These are phyloP conservation scores for Agrochola circellaris DNA, from an alignment of 2,888 invertebrate genomes.

Conservation along the genomic window DNA sequence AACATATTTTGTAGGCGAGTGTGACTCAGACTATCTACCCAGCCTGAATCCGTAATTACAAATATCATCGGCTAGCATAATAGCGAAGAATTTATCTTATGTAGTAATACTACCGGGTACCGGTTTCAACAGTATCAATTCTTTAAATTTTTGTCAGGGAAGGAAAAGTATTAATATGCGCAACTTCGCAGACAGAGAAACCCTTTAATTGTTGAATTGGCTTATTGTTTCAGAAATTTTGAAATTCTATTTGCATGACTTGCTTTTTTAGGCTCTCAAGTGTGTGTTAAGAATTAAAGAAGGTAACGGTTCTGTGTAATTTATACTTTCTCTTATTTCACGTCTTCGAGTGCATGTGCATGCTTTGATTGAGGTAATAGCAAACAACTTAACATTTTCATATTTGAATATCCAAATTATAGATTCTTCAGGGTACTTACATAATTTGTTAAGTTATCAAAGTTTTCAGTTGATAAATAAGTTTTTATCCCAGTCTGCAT, in stretches of 20 bases:
- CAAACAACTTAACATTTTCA: not conserved
- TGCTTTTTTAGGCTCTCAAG: not conserved
- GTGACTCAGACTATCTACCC: slow-evolving; percentile 52
- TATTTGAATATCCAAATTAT: not conserved
- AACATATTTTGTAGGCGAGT: slow-evolving; percentile 23
- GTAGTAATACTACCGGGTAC: slow-evolving; percentile 12
- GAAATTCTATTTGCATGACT: slow-evolving; percentile 7
- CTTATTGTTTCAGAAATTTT: slow-evolving; percentile 22
- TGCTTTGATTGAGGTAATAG: not conserved
- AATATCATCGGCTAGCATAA: slow-evolving; percentile 38
- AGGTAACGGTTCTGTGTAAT: slow-evolving; percentile 2
- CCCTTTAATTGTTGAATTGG: slow-evolving; percentile 13
- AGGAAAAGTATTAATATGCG: slow-evolving; percentile 1
- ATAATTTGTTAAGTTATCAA: not conserved
- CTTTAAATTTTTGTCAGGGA: not conserved
- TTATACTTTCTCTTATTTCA: slow-evolving; percentile 5
- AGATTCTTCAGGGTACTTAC: not conserved
- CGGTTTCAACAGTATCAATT: not conserved
- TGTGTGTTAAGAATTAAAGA: not conserved
- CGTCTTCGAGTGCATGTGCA: not conserved
- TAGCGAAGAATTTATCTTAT: slow-evolving; percentile 18
- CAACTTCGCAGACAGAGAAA: slow-evolving; percentile 15
- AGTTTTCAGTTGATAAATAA: not conserved
- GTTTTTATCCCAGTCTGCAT: slow-evolving; percentile 8
- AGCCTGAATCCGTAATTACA: slow-evolving; percentile 55